Conservation (phyloP, 1,140 invertebrate species). For the Solenopsis invicta region DNA sequence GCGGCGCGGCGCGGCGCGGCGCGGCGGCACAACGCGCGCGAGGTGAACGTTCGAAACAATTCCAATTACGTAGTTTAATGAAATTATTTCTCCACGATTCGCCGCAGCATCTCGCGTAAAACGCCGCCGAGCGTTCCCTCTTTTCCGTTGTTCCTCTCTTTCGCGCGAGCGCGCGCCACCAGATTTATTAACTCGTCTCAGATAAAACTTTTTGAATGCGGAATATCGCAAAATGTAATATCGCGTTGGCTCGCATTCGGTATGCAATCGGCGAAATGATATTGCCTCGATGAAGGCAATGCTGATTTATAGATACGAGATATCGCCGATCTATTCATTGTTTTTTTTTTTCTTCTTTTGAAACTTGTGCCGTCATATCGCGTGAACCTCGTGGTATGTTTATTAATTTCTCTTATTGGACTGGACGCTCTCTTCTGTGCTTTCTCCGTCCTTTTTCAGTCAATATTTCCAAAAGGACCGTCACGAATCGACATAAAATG, state of each 20-base stretch:
- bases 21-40: background rate
- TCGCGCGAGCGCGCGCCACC: conserved; percentile 64
- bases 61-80: conserved; percentile 65
- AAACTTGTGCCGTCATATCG: conserved; percentile 13
- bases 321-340: background rate
- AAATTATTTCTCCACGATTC: conserved; percentile 61
- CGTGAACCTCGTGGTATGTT: conserved; percentile 26
- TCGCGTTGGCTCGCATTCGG: conserved; percentile 70
- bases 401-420: conserved; percentile 39
- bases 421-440: background rate
- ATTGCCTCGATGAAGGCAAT: conserved; percentile 43
- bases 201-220: conserved; percentile 74
- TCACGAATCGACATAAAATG: no score
- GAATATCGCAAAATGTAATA: conserved; percentile 69
- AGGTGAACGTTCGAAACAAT: conserved; percentile 61
- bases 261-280: conserved; percentile 53
- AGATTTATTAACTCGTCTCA: conserved; percentile 74
- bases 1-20: background rate
- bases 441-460: background rate
- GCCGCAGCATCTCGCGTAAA: conserved; percentile 58
- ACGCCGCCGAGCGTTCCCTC: conserved; percentile 33
- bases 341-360: background rate
- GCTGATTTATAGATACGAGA: conserved; percentile 42
- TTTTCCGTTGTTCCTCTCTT: conserved; percentile 13
- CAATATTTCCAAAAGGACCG: background rate